phyloP scores from a whole-genome alignment of 1,140 invertebrate species.

The Drosophila lini region DNA sequence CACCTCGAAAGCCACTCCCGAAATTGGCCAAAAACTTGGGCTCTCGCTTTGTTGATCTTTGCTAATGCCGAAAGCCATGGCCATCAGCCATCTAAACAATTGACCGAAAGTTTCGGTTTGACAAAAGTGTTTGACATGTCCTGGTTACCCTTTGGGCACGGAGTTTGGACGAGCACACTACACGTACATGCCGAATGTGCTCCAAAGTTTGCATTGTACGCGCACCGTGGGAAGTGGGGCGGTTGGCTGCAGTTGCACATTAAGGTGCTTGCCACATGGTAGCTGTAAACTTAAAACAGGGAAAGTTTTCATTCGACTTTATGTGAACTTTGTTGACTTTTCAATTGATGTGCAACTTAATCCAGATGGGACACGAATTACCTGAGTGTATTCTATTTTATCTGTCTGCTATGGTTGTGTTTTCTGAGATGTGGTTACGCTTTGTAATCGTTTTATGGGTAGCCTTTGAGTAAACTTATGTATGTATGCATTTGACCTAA shows the following conservation, averaged over 20 bases:
- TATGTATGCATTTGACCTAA: background rate
- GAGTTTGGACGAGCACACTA: background rate
- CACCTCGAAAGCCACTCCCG: conserved; percentile 27
- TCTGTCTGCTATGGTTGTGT: conserved; percentile 3
- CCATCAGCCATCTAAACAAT: conserved; percentile 38
- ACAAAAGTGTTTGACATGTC: conserved; percentile 47
- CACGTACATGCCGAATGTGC: conserved; percentile 21
- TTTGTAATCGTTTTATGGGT: background rate
- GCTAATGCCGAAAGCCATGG: conserved; percentile 36
- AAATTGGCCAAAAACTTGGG: conserved; percentile 29
- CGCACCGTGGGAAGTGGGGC: background rate
- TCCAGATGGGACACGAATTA: conserved; percentile 15
- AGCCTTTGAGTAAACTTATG: too few relatives aligned
- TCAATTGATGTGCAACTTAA: conserved; percentile 44
- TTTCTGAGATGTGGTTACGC: background rate
- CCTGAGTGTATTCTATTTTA: conserved; percentile 13
- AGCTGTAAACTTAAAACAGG: conserved; percentile 24
- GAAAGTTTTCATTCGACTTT: conserved; percentile 15
- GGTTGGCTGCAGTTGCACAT: background rate
- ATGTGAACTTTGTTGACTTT: conserved; percentile 40
- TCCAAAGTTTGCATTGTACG: conserved; percentile 31
- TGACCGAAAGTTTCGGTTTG: conserved; percentile 37
- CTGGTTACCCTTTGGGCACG: conserved; percentile 29
- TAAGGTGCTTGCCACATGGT: conserved; percentile 11
- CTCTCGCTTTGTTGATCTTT: conserved; percentile 27